A percentile compares a stretch with the other conserved stretches of the same genome.
These are phyloP conservation scores for Apamea sordens DNA, from an alignment of 2,888 invertebrate genomes.

Conservation along the genomic window DNA sequence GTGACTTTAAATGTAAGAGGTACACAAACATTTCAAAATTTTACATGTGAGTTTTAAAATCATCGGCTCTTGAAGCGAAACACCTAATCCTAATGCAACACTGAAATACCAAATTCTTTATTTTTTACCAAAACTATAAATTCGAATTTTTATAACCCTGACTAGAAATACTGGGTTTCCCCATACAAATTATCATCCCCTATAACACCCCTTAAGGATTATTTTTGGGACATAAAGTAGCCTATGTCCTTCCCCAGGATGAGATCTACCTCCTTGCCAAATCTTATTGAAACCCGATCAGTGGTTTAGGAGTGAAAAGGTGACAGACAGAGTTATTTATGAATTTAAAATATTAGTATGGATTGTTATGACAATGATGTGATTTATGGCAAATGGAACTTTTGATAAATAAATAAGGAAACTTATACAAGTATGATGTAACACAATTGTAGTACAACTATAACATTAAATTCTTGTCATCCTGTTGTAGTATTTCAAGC, in stretches of 20 bases:
- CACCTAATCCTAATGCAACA: no score
- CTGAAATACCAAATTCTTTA: background rate
- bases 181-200: background rate
- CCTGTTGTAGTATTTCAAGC: slow-evolving; percentile 9
- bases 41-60: background rate
- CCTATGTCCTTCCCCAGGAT: background rate
- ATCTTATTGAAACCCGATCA: background rate
- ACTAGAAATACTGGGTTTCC: background rate
- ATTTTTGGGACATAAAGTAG: background rate
- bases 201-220: background rate
- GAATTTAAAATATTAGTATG: background rate
- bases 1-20: no score
- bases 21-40: background rate
- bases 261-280: background rate
- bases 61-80: background rate
- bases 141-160: background rate
- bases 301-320: background rate
- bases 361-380: background rate
- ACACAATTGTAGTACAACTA: background rate
- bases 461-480: background rate
- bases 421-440: slow-evolving; percentile 1
- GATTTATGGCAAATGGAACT: slow-evolving; percentile 13
- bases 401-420: slow-evolving; percentile 45
- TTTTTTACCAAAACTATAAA: background rate
- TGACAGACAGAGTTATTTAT: background rate